Percentiles rank a stretch among this genome's conserved stretches.
phyloP scores from a whole-genome alignment of 2,113 vertebrate species.

The Vanacampus margaritifer region DNA sequence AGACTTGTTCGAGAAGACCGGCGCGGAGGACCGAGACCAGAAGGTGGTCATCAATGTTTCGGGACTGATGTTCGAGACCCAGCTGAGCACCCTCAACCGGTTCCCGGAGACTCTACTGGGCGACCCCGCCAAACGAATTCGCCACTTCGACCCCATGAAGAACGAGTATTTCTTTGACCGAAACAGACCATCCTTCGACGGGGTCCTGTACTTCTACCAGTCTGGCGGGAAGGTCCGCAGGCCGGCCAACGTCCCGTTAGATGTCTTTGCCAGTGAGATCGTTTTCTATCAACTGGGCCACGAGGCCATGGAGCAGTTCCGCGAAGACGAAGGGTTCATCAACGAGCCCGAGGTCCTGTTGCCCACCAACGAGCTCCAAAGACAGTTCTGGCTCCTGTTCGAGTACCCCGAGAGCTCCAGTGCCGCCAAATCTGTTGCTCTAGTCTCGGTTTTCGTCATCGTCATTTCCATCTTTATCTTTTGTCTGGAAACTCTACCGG shows the following conservation, averaged over 20 bases:
- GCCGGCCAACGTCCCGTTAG: conserved; percentile 91
- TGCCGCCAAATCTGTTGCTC: conserved; percentile 84
- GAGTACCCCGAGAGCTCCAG: conserved; percentile 96
- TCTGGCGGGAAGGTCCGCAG: conserved; percentile 90
- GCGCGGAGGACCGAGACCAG: conserved; percentile 81
- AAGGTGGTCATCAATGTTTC: conserved; percentile 93
- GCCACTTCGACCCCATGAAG: conserved; percentile 92
- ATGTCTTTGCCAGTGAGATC: conserved; percentile 92
- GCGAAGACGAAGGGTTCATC: conserved; percentile 92
- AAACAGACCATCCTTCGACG: conserved; percentile 96
- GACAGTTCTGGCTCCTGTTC: conserved; percentile 95
- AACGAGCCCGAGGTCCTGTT: conserved; percentile 86
- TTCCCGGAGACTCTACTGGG: conserved; percentile 92
- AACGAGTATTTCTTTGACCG: conserved; percentile 97
- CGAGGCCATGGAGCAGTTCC: conserved; percentile 93
- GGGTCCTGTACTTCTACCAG: conserved; percentile 96
- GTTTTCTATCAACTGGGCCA: conserved; percentile 90
- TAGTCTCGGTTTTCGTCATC: conserved; percentile 91
- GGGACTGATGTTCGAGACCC: conserved; percentile 89
- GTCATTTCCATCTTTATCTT: conserved; percentile 96
- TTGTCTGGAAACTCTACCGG: conserved; percentile 92
- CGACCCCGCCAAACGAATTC: conserved; percentile 84
- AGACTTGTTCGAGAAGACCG: conserved; percentile 75
- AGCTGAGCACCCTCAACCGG: conserved; percentile 86
- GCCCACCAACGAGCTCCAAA: conserved; percentile 84